Evolutionary conservation across 2,113 vertebrate genomes (phyloP).

Genomic region (Sigmodon hispidus): DNA sequence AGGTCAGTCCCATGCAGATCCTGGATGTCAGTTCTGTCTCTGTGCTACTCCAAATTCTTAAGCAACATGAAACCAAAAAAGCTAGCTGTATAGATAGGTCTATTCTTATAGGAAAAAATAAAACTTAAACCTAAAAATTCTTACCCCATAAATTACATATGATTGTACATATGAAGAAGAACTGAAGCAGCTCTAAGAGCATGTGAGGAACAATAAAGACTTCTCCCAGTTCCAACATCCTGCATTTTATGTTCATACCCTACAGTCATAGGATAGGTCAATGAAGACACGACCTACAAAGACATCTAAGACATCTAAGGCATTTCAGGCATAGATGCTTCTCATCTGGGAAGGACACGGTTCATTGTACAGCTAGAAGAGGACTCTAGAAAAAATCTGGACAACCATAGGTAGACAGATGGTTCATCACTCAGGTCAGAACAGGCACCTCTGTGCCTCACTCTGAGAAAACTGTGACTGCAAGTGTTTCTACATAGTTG

Average conservation of each 20-base stretch:
- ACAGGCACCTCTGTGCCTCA: neutral
- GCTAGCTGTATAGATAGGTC: neutral
- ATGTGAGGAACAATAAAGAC: neutral
- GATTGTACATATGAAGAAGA: neutral
- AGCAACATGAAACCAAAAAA: constrained; percentile 57
- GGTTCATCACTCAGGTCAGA: neutral
- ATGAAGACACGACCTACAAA: constrained; percentile 12
- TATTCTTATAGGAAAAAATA: constrained; percentile 4
- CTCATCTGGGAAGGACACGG: neutral
- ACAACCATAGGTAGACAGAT: neutral
- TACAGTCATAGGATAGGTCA: neutral
- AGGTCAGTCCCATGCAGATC: neutral
- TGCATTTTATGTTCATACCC: neutral
- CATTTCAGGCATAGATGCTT: neutral
- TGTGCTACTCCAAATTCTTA: constrained; percentile 35
- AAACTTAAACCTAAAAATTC: neutral
- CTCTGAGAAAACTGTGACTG: neutral
- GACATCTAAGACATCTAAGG: constrained; percentile 26
- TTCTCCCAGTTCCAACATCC: neutral
- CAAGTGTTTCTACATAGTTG: neutral
- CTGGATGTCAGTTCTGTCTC: neutral
- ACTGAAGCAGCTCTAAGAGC: neutral
- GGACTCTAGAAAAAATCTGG: neutral
- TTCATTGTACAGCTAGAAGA: neutral
- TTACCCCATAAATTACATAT: neutral